Conservation (phyloP, 2,888 invertebrate genomes). For the Rutpela maculata region DNA sequence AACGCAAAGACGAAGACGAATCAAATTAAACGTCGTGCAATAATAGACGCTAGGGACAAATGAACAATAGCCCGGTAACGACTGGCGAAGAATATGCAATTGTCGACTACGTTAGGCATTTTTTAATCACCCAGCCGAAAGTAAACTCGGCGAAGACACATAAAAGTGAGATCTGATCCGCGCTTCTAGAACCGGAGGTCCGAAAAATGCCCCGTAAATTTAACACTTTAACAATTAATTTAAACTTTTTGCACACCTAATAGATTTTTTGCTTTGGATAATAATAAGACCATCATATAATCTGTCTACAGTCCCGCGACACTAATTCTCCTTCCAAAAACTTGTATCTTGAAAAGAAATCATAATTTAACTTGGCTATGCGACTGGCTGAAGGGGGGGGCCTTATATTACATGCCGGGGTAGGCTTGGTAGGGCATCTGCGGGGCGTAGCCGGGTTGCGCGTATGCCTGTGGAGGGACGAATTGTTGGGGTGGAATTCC, state of each 20-base stretch:
- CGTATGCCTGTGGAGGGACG: slow-evolving; percentile 77
- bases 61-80: neutral
- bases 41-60: slow-evolving; percentile 6
- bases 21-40: neutral
- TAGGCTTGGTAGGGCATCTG: slow-evolving; percentile 81
- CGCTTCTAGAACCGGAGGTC: neutral
- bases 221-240: slow-evolving; percentile 11
- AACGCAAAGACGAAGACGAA: neutral
- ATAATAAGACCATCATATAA: neutral
- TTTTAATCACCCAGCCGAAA: neutral
- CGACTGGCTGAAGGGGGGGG: slow-evolving; percentile 38
- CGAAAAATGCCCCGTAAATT: neutral
- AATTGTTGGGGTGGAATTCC: slow-evolving; percentile 72
- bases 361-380: slow-evolving; percentile 19
- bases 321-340: neutral
- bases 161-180: neutral
- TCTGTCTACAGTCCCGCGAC: slow-evolving; percentile 21
- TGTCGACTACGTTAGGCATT: slow-evolving; percentile 25
- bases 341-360: slow-evolving; percentile 12
- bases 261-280: slow-evolving; percentile 15
- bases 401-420: slow-evolving; percentile 76
- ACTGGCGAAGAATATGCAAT: slow-evolving; percentile 16
- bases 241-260: slow-evolving; percentile 33
- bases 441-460: slow-evolving; percentile 74
- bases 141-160: neutral